Evolutionary conservation across 1,140 invertebrate genomes (phyloP).

Genomic region (Doryteuthis pealeii): DNA sequence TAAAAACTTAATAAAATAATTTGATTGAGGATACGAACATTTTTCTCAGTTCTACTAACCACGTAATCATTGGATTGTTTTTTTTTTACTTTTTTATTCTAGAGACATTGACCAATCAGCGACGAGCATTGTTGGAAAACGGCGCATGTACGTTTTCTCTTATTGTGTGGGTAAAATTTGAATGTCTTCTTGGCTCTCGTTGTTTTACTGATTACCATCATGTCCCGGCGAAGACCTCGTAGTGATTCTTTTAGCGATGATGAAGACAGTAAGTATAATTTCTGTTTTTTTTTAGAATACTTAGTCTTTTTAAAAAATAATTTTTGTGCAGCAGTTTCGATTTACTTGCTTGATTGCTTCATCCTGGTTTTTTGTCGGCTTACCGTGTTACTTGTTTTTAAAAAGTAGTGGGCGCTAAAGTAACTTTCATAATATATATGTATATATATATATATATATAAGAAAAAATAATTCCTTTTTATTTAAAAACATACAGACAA

Average conservation of each 20-base stretch:
- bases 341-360: not conserved
- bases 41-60: no score
- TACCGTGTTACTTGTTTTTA: not conserved
- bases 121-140: no score
- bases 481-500: no score
- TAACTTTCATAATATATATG: not conserved
- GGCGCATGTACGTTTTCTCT: no score
- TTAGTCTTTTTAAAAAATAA: not conserved
- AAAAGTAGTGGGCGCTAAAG: not conserved
- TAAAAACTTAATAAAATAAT: no score
- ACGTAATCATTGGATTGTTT: no score
- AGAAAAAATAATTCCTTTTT: not conserved
- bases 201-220: not conserved
- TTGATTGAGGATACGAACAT: no score
- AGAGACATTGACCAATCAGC: no score
- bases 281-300: not conserved
- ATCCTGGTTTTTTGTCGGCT: not conserved
- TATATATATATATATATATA: not conserved
- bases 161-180: no score
- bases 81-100: no score
- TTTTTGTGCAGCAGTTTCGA: not conserved
- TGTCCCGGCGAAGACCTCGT: not conserved
- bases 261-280: slow-evolving; percentile 19
- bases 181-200: no score
- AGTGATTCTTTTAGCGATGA: slow-evolving; percentile 20